Conservation (phyloP, 2,797 vertebrate genomes). For the Moxostoma hubbsi region DNA sequence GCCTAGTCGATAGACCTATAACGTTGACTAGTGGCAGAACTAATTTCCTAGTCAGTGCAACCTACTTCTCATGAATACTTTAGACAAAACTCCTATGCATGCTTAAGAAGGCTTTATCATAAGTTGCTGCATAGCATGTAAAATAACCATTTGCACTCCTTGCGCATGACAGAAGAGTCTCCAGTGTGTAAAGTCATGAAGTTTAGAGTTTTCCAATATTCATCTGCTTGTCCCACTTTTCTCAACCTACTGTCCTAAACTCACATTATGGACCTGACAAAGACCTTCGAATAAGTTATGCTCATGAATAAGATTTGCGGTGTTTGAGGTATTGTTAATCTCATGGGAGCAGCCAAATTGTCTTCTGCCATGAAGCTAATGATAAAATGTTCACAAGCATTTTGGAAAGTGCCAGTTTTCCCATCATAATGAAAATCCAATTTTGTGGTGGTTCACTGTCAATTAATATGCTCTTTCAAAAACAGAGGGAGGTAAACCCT, state of each 20-base stretch:
- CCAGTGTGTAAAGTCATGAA: conserved; percentile 1
- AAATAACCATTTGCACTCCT: conserved; percentile 1
- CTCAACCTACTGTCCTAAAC: not conserved
- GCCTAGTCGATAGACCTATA: too few relatives aligned
- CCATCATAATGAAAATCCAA: conserved; percentile 64
- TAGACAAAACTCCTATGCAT: not conserved
- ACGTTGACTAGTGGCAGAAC: too few relatives aligned
- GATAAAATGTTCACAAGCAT: conserved; percentile 59
- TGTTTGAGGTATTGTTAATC: conserved; percentile 50
- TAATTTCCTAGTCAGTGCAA: too few relatives aligned
- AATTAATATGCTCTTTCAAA: conserved; percentile 58
- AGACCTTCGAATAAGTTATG: conserved; percentile 34
- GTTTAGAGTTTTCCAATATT: conserved; percentile 8
- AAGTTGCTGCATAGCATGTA: not conserved
- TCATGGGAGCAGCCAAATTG: conserved; percentile 40
- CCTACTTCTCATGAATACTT: not conserved
- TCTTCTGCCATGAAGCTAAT: conserved; percentile 60
- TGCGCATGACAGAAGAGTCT: conserved; percentile 3
- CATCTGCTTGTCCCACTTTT: conserved; percentile 5
- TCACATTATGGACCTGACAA: conserved; percentile 17
- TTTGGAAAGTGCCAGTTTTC: conserved; percentile 59
- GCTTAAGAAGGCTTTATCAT: not conserved
- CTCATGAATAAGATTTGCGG: conserved; percentile 25
- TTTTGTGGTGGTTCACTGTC: conserved; percentile 58
- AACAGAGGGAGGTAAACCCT: conserved; percentile 43